Percentiles rank a stretch among this genome's conserved stretches.
These are phyloP conservation scores for Dicroscelio sp. DNA, from an alignment of 2,888 invertebrate genomes.

Conservation along the genomic window DNA sequence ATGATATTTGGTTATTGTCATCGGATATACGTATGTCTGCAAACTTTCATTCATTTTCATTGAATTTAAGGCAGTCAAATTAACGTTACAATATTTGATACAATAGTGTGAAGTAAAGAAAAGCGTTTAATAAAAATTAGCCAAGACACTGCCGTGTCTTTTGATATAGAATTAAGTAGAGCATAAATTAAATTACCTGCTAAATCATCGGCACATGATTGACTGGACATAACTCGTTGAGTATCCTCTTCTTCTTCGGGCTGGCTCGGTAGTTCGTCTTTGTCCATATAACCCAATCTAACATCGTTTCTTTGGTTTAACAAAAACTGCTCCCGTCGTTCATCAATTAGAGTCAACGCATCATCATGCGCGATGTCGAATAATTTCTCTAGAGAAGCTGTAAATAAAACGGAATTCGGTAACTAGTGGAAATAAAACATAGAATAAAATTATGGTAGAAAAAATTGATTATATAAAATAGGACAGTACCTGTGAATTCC, in stretches of 20 bases:
- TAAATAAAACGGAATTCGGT: background rate
- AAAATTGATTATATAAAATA: background rate
- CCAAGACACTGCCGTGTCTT: background rate
- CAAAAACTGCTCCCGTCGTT: constrained; percentile 19
- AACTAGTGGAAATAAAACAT: background rate
- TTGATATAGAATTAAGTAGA: constrained; percentile 1
- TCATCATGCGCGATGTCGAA: constrained; percentile 30
- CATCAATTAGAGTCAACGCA: constrained; percentile 43
- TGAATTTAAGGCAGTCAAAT: too few relatives aligned
- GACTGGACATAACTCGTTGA: constrained; percentile 30
- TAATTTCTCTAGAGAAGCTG: constrained; percentile 9
- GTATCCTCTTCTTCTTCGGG: constrained; percentile 17
- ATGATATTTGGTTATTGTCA: too few relatives aligned
- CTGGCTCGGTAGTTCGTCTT: constrained; percentile 9
- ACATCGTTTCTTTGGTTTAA: constrained; percentile 35
- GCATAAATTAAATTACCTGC: background rate
- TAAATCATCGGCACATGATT: constrained; percentile 21
- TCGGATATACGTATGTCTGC: too few relatives aligned
- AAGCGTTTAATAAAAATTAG: background rate
- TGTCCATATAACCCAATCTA: constrained; percentile 16
- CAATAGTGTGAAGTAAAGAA: background rate
- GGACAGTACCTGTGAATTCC: background rate
- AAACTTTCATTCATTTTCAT: too few relatives aligned
- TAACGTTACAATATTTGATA: too few relatives aligned
- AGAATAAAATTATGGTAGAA: background rate